These are phyloP conservation scores for Myotis vivesi DNA, from an alignment of 2,797 vertebrate species.

Conservation along the genomic window DNA sequence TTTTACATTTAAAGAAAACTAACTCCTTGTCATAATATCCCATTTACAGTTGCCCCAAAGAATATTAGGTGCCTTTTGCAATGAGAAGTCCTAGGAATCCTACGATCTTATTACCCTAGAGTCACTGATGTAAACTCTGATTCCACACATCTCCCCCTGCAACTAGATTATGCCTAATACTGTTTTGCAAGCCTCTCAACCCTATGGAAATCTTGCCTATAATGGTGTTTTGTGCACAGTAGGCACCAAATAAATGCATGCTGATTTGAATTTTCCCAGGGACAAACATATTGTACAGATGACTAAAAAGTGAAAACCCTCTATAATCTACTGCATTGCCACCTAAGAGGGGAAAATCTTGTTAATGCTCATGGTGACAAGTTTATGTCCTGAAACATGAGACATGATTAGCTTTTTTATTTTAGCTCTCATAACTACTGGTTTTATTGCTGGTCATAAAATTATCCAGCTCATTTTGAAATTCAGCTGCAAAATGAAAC, in stretches of 20 bases:
- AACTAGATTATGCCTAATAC: not conserved
- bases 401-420: conserved; percentile 82
- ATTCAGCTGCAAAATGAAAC: conserved; percentile 76
- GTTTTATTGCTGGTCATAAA: conserved; percentile 79
- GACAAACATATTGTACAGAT: conserved; percentile 45
- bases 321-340: not conserved
- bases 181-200: not conserved
- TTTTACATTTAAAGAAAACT: conserved; percentile 12
- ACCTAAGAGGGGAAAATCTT: not conserved
- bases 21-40: not conserved
- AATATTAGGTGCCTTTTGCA: not conserved
- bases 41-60: not conserved
- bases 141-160: not conserved
- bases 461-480: conserved; percentile 78
- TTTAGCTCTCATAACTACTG: conserved; percentile 78
- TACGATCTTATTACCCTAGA: not conserved
- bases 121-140: not conserved
- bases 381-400: conserved; percentile 79
- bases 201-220: not conserved
- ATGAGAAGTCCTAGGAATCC: not conserved
- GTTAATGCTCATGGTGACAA: conserved; percentile 71
- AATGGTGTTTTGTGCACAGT: not conserved
- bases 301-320: conserved; percentile 47
- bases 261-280: not conserved
- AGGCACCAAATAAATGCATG: conserved; percentile 6